Conservation (phyloP, 2,888 invertebrate species). For the Acanthosepion esculentum region DNA sequence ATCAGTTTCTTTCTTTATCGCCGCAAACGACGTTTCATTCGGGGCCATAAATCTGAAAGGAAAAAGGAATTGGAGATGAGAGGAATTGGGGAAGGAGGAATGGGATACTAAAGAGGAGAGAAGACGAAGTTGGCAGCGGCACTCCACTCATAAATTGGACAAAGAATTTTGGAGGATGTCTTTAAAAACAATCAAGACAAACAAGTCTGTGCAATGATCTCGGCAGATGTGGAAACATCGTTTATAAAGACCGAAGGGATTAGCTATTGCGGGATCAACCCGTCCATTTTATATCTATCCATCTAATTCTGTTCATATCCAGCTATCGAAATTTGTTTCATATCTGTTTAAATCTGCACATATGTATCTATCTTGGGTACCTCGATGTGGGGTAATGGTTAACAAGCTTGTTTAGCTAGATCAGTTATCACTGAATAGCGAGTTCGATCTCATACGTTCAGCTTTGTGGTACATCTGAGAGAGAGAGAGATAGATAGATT, state of each 20-base stretch:
- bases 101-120: background rate
- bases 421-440: no score
- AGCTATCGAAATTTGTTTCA: no score
- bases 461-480: no score
- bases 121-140: background rate
- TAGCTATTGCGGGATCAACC: background rate
- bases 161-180: slow-evolving; percentile 33
- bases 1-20: slow-evolving; percentile 4
- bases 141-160: background rate
- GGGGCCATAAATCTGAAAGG: background rate
- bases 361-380: no score
- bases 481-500: no score
- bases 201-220: slow-evolving; percentile 1
- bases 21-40: slow-evolving; percentile 16
- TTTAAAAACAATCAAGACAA: slow-evolving; percentile 33
- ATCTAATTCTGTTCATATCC: background rate
- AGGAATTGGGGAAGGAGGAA: background rate
- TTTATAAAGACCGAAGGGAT: slow-evolving; percentile 2
- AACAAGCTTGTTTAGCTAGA: no score
- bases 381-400: no score
- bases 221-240: background rate
- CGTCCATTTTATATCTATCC: background rate
- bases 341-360: no score
- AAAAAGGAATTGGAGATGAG: background rate
- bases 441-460: no score